A percentile compares a stretch with the other conserved stretches of the same genome.
phyloP scores from a whole-genome alignment of 2,888 invertebrate genomes.

The Eurois occulta region DNA sequence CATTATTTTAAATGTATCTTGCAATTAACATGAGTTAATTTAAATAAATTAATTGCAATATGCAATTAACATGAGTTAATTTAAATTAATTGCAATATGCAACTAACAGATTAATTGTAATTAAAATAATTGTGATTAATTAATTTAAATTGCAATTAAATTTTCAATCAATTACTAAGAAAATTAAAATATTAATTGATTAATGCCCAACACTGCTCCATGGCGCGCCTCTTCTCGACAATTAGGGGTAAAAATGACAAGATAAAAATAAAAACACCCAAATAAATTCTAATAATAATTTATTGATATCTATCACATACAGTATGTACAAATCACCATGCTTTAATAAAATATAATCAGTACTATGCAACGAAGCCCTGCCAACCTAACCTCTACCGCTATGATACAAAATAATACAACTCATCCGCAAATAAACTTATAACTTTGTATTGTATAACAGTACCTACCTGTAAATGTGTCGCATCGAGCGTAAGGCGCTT shows the following conservation, averaged over 20 bases:
- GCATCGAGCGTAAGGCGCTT: background rate
- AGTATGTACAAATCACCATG: slow-evolving; percentile 86
- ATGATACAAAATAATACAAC: slow-evolving; percentile 71
- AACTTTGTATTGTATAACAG: slow-evolving; percentile 37
- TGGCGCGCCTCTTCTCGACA: no score
- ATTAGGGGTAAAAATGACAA: background rate
- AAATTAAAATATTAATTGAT: no score
- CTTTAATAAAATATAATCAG: slow-evolving; percentile 78
- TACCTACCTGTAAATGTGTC: slow-evolving; percentile 1
- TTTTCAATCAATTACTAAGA: no score
- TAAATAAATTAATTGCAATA: no score
- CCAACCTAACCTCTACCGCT: slow-evolving; percentile 59
- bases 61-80: no score
- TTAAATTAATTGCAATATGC: no score
- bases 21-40: no score
- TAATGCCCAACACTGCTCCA: no score
- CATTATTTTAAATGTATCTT: no score
- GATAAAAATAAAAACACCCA: slow-evolving; percentile 33
- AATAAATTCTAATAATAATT: slow-evolving; percentile 74
- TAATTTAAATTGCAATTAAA: no score
- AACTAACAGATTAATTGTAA: no score
- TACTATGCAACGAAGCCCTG: slow-evolving; percentile 69
- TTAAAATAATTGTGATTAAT: no score
- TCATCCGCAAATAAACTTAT: slow-evolving; percentile 53
- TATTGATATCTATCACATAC: slow-evolving; percentile 85